Evolutionary conservation across 37 sponge, comb jelly and placozoan species (phyloP).

Genomic region (Eunapius fragilis): DNA sequence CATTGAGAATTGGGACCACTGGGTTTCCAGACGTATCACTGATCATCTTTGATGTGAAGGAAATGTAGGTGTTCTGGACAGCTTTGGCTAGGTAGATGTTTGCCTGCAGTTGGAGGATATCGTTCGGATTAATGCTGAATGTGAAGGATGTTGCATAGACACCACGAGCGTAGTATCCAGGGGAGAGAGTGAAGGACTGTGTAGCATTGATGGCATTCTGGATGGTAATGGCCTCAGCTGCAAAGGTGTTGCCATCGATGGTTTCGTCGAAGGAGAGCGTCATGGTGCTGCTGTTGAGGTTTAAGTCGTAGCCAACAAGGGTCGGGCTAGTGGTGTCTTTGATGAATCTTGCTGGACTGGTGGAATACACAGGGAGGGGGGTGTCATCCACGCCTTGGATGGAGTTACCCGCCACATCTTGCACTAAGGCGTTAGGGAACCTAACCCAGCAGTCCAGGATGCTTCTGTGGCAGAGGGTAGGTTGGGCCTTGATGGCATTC

Average conservation of each 20-base stretch:
- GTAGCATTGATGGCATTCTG: conserved; percentile 49
- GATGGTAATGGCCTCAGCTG: conserved; percentile 53
- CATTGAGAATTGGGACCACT: conserved; percentile 34
- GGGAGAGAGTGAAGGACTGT: conserved; percentile 47
- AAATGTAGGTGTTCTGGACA: conserved; percentile 48
- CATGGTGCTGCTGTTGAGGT: conserved; percentile 55
- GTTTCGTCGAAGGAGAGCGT: conserved; percentile 85
- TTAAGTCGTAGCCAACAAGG: conserved; percentile 52
- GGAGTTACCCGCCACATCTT: conserved; percentile 78
- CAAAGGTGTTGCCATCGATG: conserved; percentile 59
- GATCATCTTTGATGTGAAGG: conserved; percentile 55
- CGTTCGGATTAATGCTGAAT: conserved; percentile 48
- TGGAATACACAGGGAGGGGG: background rate
- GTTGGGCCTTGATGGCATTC: conserved; percentile 75
- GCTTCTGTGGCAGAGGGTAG: conserved; percentile 40
- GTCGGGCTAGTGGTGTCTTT: conserved; percentile 72
- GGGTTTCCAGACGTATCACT: conserved; percentile 57
- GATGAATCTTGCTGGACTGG: conserved; percentile 25
- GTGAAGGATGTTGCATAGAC: conserved; percentile 29
- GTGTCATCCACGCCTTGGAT: conserved; percentile 39
- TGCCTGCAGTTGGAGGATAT: conserved; percentile 56
- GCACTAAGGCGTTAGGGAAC: conserved; percentile 39
- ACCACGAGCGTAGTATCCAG: conserved; percentile 36
- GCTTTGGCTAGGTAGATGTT: conserved; percentile 71
- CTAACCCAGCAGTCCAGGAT: conserved; percentile 68